A percentile compares a stretch with the other conserved stretches of the same genome.
Evolutionary conservation across 2,888 invertebrate genomes (phyloP).

Genomic region (Pterostichus niger): DNA sequence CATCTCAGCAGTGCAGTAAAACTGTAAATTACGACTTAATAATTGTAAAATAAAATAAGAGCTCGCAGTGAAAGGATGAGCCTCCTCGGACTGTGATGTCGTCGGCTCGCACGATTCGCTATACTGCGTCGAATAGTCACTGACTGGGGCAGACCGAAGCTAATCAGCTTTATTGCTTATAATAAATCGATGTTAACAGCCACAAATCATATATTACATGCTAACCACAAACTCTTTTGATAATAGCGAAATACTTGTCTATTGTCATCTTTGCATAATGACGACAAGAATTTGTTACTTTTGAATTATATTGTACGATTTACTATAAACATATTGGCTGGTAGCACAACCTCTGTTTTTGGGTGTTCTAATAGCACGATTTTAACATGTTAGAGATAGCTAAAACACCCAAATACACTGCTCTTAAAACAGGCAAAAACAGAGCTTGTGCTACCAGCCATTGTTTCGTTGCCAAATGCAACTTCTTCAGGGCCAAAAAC

Average conservation of each 20-base stretch:
- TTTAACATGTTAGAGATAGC: no score
- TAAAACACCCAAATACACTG: no score
- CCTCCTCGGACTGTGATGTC: neutral
- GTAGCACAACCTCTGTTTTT: no score
- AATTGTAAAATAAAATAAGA: slow-evolving; percentile 55
- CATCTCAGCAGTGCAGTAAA: neutral
- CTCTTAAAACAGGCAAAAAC: no score
- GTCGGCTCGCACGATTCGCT: slow-evolving; percentile 11
- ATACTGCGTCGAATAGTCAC: neutral
- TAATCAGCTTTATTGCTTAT: slow-evolving; percentile 71
- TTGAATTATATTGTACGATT: no score
- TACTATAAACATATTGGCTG: no score
- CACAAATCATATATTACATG: slow-evolving; percentile 68
- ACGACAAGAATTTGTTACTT: no score
- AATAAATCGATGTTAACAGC: slow-evolving; percentile 72
- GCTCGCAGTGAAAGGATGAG: slow-evolving; percentile 39
- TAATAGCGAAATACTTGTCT: neutral
- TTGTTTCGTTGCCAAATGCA: no score
- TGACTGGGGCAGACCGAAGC: slow-evolving; percentile 70
- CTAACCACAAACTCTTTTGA: slow-evolving; percentile 16
- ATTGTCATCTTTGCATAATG: no score
- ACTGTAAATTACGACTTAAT: slow-evolving; percentile 52
- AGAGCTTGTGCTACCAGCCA: no score
- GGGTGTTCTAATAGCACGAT: no score
- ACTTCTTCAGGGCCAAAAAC: no score